Conservation (phyloP, 2,113 vertebrate genomes). For the Pagrus major region DNA sequence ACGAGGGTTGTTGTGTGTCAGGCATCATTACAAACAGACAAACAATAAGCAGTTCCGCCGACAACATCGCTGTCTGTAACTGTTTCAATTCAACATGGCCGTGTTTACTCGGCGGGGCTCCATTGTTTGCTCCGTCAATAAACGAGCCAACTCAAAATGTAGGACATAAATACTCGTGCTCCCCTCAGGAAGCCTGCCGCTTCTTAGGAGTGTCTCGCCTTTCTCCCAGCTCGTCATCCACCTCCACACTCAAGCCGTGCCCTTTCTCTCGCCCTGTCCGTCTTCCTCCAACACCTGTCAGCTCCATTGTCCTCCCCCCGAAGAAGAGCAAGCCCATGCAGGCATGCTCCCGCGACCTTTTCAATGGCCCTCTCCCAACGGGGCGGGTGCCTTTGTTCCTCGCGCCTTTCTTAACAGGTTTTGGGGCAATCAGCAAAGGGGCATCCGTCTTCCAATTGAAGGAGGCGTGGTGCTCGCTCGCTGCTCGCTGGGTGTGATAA, state of each 20-base stretch:
- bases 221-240: slow-evolving; percentile 30
- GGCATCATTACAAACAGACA: slow-evolving; percentile 10
- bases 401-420: slow-evolving; percentile 66
- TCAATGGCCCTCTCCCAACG: slow-evolving; percentile 56
- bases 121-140: slow-evolving; percentile 49
- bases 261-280: slow-evolving; percentile 27
- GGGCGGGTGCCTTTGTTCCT: slow-evolving; percentile 69
- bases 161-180: slow-evolving; percentile 28
- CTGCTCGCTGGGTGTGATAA: slow-evolving; percentile 73
- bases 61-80: background rate
- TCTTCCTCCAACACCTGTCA: slow-evolving; percentile 76
- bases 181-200: slow-evolving; percentile 38
- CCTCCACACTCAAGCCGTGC: slow-evolving; percentile 38
- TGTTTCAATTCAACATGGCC: slow-evolving; percentile 10
- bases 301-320: slow-evolving; percentile 63
- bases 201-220: background rate
- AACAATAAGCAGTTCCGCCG: background rate
- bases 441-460: slow-evolving; percentile 74
- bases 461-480: slow-evolving; percentile 63
- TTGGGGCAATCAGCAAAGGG: slow-evolving; percentile 68
- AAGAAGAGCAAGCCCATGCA: slow-evolving; percentile 60
- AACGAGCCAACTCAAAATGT: slow-evolving; percentile 52
- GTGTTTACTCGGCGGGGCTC: slow-evolving; percentile 39
- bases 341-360: slow-evolving; percentile 58
- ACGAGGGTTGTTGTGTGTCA: slow-evolving; percentile 21